Evolutionary conservation across 1,140 invertebrate species (phyloP).

Genomic region (Nasonia giraulti): DNA sequence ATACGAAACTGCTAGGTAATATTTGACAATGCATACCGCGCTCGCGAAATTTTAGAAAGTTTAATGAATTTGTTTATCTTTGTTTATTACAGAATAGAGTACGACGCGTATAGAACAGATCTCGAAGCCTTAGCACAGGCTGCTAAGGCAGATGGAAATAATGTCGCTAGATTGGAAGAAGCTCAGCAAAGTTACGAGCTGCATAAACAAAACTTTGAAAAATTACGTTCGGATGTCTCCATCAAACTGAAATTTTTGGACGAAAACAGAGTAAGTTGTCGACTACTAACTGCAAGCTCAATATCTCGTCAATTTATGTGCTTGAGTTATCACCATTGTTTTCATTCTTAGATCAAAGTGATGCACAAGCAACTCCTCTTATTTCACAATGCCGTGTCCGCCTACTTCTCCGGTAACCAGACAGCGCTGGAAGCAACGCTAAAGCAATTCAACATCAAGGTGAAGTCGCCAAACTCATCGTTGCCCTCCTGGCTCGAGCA

Average conservation of each 20-base stretch:
- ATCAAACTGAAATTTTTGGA: conserved; percentile 97
- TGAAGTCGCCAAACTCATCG: conserved; percentile 83
- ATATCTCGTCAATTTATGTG: not conserved
- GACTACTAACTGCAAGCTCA: not conserved
- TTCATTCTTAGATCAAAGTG: conserved; percentile 89
- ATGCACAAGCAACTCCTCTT: conserved; percentile 98
- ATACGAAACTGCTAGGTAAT: conserved; percentile 92
- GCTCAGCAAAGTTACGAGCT: conserved; percentile 87
- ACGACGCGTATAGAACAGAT: conserved; percentile 96
- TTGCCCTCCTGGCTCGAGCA: conserved; percentile 87
- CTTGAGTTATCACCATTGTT: conserved; percentile 16
- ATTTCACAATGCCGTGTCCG: conserved; percentile 96
- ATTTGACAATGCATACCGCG: not conserved
- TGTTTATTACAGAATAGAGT: conserved; percentile 88
- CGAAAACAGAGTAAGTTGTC: conserved; percentile 90
- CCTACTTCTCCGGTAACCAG: conserved; percentile 97
- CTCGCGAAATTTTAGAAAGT: not conserved
- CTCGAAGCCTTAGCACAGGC: conserved; percentile 85
- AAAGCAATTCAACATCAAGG: conserved; percentile 96
- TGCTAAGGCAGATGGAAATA: conserved; percentile 77
- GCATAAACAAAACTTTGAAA: conserved; percentile 93
- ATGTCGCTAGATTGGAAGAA: conserved; percentile 82
- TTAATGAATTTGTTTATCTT: conserved; percentile 40
- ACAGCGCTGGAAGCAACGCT: conserved; percentile 93
- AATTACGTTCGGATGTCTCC: conserved; percentile 91